These are phyloP conservation scores for Leucania comma DNA, from an alignment of 2,888 invertebrate species.

Conservation along the genomic window DNA sequence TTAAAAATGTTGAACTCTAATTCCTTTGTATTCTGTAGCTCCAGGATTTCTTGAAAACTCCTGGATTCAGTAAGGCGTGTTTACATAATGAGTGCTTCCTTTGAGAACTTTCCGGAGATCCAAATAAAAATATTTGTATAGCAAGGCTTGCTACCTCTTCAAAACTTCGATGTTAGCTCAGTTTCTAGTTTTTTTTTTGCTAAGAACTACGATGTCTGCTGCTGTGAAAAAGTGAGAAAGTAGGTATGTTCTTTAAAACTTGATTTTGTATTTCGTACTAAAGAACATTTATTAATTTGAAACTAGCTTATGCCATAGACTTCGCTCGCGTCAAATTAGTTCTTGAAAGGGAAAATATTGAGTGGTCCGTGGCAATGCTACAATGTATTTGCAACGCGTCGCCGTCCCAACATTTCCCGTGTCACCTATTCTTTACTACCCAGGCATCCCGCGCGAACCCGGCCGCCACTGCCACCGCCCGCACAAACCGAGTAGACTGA, in stretches of 20 bases:
- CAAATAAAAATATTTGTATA: conserved; percentile 60
- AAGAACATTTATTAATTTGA: too few species aligned
- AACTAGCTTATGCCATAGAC: too few species aligned
- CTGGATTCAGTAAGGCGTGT: conserved; percentile 52
- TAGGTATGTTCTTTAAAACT: neutral
- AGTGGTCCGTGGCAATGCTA: too few species aligned
- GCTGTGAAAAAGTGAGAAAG: neutral
- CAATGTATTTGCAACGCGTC: too few species aligned
- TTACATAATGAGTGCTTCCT: conserved; percentile 60
- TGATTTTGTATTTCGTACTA: too few species aligned
- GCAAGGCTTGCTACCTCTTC: conserved; percentile 11
- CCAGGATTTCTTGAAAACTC: conserved; percentile 32
- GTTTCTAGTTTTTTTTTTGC: neutral
- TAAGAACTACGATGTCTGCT: neutral
- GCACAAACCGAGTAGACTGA: too few species aligned
- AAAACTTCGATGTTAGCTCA: conserved; percentile 21
- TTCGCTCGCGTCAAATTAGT: too few species aligned
- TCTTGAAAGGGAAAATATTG: too few species aligned
- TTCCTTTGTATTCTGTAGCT: conserved; percentile 38
- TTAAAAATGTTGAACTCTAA: conserved; percentile 47
- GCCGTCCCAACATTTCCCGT: too few species aligned
- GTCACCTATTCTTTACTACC: too few species aligned
- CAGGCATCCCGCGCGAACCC: too few species aligned
- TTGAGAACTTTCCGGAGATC: conserved; percentile 45
- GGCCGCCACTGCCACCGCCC: too few species aligned